phyloP scores from a whole-genome alignment of 1,140 invertebrate species.

The Campoletis sonorensis region DNA sequence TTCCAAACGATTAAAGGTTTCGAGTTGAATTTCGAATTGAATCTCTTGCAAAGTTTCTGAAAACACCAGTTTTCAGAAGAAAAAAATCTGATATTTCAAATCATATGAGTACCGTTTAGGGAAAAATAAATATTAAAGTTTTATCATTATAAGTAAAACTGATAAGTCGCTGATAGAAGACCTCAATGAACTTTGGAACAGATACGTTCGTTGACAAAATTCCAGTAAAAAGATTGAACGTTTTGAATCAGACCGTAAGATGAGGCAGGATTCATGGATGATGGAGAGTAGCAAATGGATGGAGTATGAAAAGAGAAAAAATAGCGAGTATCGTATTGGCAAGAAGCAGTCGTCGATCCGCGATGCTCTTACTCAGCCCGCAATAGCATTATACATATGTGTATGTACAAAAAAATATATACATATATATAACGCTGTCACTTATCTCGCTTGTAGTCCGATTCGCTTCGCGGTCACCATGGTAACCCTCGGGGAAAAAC shows the following conservation, averaged over 20 bases:
- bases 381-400: conserved; percentile 13
- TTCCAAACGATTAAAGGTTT: too few relatives aligned
- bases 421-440: conserved; percentile 43
- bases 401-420: background rate
- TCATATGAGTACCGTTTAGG: too few relatives aligned
- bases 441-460: conserved; percentile 66
- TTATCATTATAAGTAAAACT: too few relatives aligned
- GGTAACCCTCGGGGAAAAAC: conserved; percentile 75
- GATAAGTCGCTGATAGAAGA: too few relatives aligned
- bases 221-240: background rate
- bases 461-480: conserved; percentile 75
- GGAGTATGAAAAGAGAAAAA: background rate
- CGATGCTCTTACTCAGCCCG: conserved; percentile 66
- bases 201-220: too few relatives aligned
- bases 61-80: too few relatives aligned
- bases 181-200: too few relatives aligned
- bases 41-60: too few relatives aligned
- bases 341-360: conserved; percentile 13
- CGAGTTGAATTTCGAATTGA: too few relatives aligned
- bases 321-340: background rate
- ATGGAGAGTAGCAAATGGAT: background rate
- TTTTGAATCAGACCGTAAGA: background rate
- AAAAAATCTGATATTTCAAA: too few relatives aligned
- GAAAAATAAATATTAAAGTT: too few relatives aligned
- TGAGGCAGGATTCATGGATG: too few relatives aligned